phyloP scores from a whole-genome alignment of 1,140 invertebrate species.

The Eufriesea mexicana region DNA sequence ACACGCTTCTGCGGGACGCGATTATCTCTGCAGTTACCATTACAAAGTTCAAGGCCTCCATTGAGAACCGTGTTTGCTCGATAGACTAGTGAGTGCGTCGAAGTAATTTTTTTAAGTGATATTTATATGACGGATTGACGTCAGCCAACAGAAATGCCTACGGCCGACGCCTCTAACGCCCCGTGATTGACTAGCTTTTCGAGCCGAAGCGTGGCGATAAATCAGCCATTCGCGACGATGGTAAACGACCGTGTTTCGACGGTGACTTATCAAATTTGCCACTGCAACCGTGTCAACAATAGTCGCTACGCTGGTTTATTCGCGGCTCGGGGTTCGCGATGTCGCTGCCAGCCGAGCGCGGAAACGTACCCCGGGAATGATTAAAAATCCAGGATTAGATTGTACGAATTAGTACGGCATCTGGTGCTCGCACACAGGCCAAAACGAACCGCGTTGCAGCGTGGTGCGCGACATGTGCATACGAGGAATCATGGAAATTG shows the following conservation, averaged over 20 bases:
- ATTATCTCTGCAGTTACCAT: neutral
- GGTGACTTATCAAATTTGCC: constrained; percentile 32
- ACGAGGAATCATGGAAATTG: constrained; percentile 1
- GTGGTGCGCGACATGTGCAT: neutral
- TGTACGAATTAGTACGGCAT: constrained; percentile 49
- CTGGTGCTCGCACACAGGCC: constrained; percentile 15
- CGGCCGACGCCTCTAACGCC: neutral
- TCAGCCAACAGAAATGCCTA: neutral
- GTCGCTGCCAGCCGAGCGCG: constrained; percentile 24
- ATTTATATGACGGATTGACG: constrained; percentile 12
- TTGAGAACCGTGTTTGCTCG: neutral
- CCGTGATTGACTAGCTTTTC: neutral
- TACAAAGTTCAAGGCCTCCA: neutral
- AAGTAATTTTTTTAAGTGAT: constrained; percentile 13
- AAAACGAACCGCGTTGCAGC: no score
- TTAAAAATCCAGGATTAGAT: constrained; percentile 52
- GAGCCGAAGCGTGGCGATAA: constrained; percentile 8
- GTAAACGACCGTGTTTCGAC: neutral
- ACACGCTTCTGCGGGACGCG: neutral
- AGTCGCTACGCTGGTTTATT: constrained; percentile 3
- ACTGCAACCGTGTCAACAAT: constrained; percentile 19
- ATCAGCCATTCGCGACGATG: constrained; percentile 14
- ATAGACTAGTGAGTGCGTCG: no score
- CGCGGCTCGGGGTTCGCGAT: neutral
- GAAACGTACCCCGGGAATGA: constrained; percentile 31